Percentiles rank a stretch among this genome's conserved stretches.
phyloP scores from a whole-genome alignment of 1,140 invertebrate genomes.

The Anagrus nilaparvatae region DNA sequence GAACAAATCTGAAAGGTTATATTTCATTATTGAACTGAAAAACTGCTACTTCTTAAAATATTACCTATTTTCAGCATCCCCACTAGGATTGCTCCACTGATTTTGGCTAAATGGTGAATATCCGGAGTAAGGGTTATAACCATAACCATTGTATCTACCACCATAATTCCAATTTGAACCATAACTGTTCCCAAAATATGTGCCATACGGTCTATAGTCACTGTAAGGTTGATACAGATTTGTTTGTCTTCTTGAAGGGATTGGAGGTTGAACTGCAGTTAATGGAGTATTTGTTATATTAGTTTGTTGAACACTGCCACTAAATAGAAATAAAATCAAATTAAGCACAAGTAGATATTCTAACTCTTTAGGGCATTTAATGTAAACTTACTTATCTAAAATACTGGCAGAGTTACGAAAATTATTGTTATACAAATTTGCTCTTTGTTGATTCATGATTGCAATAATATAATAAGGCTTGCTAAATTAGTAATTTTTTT shows the following conservation, averaged over 20 bases:
- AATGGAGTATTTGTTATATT: slow-evolving; percentile 5
- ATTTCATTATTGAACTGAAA: slow-evolving; percentile 11
- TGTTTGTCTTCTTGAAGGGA: slow-evolving; percentile 30
- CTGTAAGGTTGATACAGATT: slow-evolving; percentile 25
- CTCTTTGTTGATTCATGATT: slow-evolving; percentile 26
- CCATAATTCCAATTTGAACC: slow-evolving; percentile 30
- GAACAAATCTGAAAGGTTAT: slow-evolving; percentile 55
- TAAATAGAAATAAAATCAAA: background rate
- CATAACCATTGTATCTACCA: slow-evolving; percentile 12
- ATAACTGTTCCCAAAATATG: background rate
- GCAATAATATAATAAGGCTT: too few species aligned
- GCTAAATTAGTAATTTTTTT: too few species aligned
- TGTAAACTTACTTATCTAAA: slow-evolving; percentile 21
- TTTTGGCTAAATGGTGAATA: slow-evolving; percentile 33
- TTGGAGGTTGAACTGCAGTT: slow-evolving; percentile 23
- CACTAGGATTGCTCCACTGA: slow-evolving; percentile 37
- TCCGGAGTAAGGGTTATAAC: slow-evolving; percentile 28
- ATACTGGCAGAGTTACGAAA: slow-evolving; percentile 24
- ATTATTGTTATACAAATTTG: slow-evolving; percentile 20
- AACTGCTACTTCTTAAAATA: background rate
- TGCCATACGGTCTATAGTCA: slow-evolving; percentile 16
- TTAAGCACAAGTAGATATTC: slow-evolving; percentile 6
- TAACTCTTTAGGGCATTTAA: background rate
- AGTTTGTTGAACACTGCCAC: background rate
- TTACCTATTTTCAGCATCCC: slow-evolving; percentile 53